Base-by-base conservation (phyloP, 2,888 invertebrate genomes). In the Eristalis pertinax region DNA sequence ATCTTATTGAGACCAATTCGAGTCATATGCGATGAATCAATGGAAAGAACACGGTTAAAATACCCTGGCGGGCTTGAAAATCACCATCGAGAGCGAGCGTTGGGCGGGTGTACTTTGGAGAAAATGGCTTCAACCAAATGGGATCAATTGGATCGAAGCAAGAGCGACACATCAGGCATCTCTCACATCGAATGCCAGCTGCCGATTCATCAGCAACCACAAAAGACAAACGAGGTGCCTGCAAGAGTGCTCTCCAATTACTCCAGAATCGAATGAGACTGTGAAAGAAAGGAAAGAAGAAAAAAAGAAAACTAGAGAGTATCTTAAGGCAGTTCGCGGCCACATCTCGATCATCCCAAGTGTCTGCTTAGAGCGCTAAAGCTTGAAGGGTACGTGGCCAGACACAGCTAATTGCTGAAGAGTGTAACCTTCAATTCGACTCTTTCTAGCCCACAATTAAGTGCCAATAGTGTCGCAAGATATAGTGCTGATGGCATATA, bases 401-500 rank as follows among this genome's bases (percentile, higher is more conserved):
- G 97, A 91, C 97, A 97, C 93, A 96, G 96, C 89, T 97, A 97
- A 93, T 95, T 97, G 92, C 95, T 97, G 72, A 98, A 97, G 94
- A 97, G 97, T 93, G 97, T 97, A 89, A 97, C 97, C 86, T 97
- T 97, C 94, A 97, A 97, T 93, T 96, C 97, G 92, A 97, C 97
- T 75, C 94, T 97, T 91, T 96, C 96, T 89, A 97, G 97, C 90
- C 97, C 97, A 85, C 97, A 97, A 85, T 91, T 93, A 86, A 95
- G 94, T 91, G 94, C 91, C 89, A 91, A 90, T 76, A 87, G 87
- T 87, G 87, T 84, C 87, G 87, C 76, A 58, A 87, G 75, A 29
- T 67, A 87, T 69, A 84, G 79, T 84, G 75, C 84, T 84, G 87
- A 87, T 80, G 62, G 79, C 79, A 84, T n/a, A n/a, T n/a, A n/a